These are phyloP conservation scores for Triplophysa tibetana DNA, from an alignment of 2,113 vertebrate genomes.

Conservation along the genomic window DNA sequence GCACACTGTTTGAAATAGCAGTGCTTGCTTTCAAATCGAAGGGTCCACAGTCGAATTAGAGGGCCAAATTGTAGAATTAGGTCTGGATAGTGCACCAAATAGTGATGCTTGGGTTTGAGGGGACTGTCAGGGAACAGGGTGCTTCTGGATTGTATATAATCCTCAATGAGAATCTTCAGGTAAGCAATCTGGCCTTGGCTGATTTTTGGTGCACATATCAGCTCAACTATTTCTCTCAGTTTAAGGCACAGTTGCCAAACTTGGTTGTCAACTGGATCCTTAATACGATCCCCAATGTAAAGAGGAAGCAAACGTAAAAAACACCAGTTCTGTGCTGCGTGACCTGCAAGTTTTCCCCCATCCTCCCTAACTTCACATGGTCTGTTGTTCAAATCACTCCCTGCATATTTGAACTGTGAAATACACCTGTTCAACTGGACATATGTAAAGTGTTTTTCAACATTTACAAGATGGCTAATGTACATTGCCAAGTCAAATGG, in stretches of 20 bases:
- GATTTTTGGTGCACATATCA: constrained; percentile 35
- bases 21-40: constrained; percentile 54
- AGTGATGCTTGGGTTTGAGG: constrained; percentile 44
- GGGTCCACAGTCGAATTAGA: constrained; percentile 44
- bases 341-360: neutral
- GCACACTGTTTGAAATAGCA: constrained; percentile 52
- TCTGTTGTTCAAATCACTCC: constrained; percentile 18
- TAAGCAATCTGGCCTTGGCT: constrained; percentile 25
- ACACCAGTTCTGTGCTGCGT: constrained; percentile 43
- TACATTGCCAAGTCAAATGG: neutral
- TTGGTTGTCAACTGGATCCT: constrained; percentile 6
- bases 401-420: constrained; percentile 28
- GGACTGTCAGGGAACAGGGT: constrained; percentile 7
- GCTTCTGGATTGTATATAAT: constrained; percentile 43
- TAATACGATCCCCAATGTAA: constrained; percentile 22
- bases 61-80: constrained; percentile 33
- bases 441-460: neutral
- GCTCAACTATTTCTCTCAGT: constrained; percentile 11
- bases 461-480: neutral
- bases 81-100: constrained; percentile 36
- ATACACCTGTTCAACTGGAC: constrained; percentile 25
- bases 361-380: constrained; percentile 18
- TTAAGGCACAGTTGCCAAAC: constrained; percentile 27
- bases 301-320: constrained; percentile 4
- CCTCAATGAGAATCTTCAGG: constrained; percentile 38